Evolutionary conservation across 2,797 vertebrate species (phyloP), one percentile per base, ranked within the genome.

Genomic region (Gambusia yucatana): DNA sequence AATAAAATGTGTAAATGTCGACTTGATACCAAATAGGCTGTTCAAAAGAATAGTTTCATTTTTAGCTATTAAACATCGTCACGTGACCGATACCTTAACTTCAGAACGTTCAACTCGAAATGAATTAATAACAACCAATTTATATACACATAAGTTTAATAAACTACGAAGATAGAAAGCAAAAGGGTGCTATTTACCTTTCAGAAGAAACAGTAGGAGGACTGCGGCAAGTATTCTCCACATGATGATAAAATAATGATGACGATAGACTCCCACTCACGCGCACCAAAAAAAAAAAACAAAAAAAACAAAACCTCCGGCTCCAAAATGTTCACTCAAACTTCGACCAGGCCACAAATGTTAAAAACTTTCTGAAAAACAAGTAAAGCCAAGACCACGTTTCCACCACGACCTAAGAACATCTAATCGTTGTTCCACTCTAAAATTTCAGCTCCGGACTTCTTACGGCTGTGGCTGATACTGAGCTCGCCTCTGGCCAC

Each of bases 11-110:
- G 20, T 3, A n/a, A n/a, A 43, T n/a, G 17, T 69, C 39, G 22
- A 25, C 9, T 11, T 2, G 30, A 22, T 25, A 6, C 20, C 13
- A 7, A 39, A 41, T 25, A 61, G 48, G 1, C 25, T 6, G 22
- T 28, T 22, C 39, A 30, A 52, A 36, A 46, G 55, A n/a, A 75
- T 50, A 4, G 2, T 55, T 41, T 50, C 25, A 41, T n/a, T 67
- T 55, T 78, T 8, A 52, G 75, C 36, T 46, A 7, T 48, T 63
- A 88, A 10, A 77, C 72, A 14, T 2, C 5, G 48, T 73, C 92
- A 92, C 70, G 91, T 92, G 92, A 94, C 86, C 91, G 92, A 95
- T 88, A 94, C 93, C 61, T 48, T 0, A 11, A 5, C 16, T 43
- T 73, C 3, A 6, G 0, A 2, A 20, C 0, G 48, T 70, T 78